Evolutionary conservation across 2,888 invertebrate genomes (phyloP), one percentile per base, ranked within the genome.

Genomic region (Andrena flavipes): DNA sequence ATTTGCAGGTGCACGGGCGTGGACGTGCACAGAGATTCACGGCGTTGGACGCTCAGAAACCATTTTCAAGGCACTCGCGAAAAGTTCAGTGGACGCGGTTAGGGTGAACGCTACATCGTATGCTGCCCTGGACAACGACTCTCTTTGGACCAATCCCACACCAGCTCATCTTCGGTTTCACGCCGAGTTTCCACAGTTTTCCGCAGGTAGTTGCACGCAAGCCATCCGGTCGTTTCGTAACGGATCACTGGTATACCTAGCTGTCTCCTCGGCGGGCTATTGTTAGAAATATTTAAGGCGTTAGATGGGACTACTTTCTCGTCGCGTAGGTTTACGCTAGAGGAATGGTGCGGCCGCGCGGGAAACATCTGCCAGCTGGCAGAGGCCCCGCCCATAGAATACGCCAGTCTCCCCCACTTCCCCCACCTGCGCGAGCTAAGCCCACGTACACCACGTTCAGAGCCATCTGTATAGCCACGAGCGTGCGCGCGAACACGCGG

Each of bases 361-460:
- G 94, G 94, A 94, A 94, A 94, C 95, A 95, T 95, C 95, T 95
- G 95, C 95, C 95, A 95, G 95, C 95, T 95, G 95, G 95, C 94
- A 92, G 92, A 93, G 91, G 94, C 95, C 94, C 95, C 95, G 94
- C 95, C 95, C 94, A 94, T 92, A 91, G 90, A 93, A 93, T 92
- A 92, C 92, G 93, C 92, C 91, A 87, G 85, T 85, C 82, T 88
- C 72, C 79, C 84, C 86, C 87, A 83, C 80, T 76, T 80, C 80
- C 76, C 73, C 73, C 85, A 67, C 76, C 77, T 73, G 62, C 84
- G 51, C 81, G 62, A 73, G 67, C 71, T 80, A 64, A 72, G 65
- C 67, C 35, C 63, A 74, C 80, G 26, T 77, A 86, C 30, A 63
- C 75, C 26, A 68, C 26, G 33, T n/a, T 7, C 13, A 26, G 29